Conservation (phyloP, 2,797 vertebrate genomes). For the Molossus alvarezi region DNA sequence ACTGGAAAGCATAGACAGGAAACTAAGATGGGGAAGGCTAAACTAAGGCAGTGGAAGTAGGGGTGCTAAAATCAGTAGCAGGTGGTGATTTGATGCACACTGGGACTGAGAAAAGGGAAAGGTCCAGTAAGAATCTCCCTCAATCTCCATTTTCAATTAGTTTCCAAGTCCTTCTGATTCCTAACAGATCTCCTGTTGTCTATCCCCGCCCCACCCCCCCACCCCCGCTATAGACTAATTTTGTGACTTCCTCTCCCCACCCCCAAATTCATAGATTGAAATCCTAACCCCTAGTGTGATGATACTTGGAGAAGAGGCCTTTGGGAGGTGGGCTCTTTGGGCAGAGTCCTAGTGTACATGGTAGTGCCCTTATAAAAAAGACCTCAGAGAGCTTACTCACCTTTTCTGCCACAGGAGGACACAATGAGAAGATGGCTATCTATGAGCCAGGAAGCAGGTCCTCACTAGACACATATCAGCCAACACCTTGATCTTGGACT, state of each 20-base stretch:
- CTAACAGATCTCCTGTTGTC: neutral
- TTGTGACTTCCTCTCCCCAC: neutral
- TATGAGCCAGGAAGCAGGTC: neutral
- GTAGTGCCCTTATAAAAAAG: neutral
- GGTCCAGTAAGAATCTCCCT: neutral
- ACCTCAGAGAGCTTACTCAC: neutral
- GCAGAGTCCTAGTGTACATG: neutral
- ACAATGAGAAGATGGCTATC: neutral
- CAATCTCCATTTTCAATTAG: neutral
- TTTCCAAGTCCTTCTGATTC: neutral
- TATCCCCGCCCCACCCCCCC: neutral
- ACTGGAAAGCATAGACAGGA: neutral
- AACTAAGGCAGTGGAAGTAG: neutral
- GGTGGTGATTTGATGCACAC: neutral
- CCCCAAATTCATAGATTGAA: neutral
- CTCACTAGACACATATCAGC: neutral
- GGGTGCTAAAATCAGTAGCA: neutral
- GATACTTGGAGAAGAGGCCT: neutral
- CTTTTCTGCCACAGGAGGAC: neutral
- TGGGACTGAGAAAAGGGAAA: neutral
- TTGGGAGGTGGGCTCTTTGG: neutral
- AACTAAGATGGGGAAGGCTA: neutral
- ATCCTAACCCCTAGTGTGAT: neutral
- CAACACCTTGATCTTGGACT: neutral
- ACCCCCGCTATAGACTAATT: neutral